phyloP scores from a whole-genome alignment of 2,113 vertebrate species.

The Phyllostomus hastatus region DNA sequence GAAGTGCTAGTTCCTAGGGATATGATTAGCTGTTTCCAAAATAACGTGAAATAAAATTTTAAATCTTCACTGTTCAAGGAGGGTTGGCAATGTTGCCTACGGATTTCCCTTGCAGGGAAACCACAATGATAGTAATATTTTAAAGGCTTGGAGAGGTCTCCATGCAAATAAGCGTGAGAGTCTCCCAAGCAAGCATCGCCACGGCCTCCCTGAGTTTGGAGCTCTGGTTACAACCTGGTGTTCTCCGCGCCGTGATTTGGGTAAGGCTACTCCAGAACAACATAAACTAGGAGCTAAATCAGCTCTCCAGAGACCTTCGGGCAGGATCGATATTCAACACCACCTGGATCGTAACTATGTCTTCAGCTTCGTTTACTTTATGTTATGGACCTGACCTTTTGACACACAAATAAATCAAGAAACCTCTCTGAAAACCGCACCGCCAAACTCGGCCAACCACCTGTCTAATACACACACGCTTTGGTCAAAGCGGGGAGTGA shows the following conservation, averaged over 20 bases:
- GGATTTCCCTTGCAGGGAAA: background rate
- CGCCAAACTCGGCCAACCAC: accelerated
- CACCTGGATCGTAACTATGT: background rate
- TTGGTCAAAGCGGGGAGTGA: background rate
- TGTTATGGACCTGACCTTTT: background rate
- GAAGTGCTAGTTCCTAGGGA: background rate
- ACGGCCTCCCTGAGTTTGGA: background rate
- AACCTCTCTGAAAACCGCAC: background rate
- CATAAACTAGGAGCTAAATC: background rate
- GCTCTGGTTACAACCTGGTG: background rate
- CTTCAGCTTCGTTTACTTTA: background rate
- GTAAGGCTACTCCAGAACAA: background rate
- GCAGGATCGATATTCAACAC: background rate
- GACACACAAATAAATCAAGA: background rate
- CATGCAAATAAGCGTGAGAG: background rate
- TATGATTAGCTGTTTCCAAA: background rate
- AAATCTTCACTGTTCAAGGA: background rate
- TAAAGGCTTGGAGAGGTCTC: background rate
- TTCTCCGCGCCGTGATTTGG: background rate
- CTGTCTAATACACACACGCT: background rate
- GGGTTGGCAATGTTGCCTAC: background rate
- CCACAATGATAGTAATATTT: background rate
- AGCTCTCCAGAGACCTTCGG: background rate
- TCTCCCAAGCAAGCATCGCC: background rate
- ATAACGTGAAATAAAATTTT: background rate